These are phyloP conservation scores for Perdita meconis DNA, from an alignment of 2,888 invertebrate genomes.

Conservation along the genomic window DNA sequence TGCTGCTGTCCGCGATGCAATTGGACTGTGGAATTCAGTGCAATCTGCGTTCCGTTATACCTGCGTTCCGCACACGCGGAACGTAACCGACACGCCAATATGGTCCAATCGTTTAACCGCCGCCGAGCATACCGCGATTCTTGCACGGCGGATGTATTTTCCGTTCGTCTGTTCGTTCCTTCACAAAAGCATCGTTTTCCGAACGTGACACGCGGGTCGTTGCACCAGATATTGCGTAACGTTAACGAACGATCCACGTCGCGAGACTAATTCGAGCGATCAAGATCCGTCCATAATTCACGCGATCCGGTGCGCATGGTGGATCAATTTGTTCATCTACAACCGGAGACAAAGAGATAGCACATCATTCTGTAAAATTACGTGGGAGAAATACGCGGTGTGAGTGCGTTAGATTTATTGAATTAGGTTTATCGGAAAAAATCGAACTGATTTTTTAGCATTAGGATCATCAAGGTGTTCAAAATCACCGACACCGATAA, in stretches of 20 bases:
- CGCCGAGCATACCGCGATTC: slow-evolving; percentile 12
- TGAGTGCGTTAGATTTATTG: too few species aligned
- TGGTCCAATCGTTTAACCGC: slow-evolving; percentile 30
- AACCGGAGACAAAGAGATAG: neutral
- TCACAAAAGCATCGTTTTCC: slow-evolving; percentile 35
- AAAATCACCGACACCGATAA: too few species aligned
- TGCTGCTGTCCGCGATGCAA: slow-evolving; percentile 67
- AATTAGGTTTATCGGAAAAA: too few species aligned
- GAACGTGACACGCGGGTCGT: slow-evolving; percentile 52
- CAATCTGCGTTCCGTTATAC: slow-evolving; percentile 69
- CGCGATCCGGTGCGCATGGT: slow-evolving; percentile 43
- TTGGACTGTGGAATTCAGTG: slow-evolving; percentile 71
- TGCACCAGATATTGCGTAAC: slow-evolving; percentile 63
- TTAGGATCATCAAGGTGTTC: too few species aligned
- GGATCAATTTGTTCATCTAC: slow-evolving; percentile 29
- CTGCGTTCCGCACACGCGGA: slow-evolving; percentile 42
- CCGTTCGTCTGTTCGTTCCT: neutral
- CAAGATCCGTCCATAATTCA: slow-evolving; percentile 53
- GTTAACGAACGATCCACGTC: slow-evolving; percentile 45
- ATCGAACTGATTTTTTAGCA: too few species aligned
- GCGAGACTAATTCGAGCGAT: slow-evolving; percentile 46
- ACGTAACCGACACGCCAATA: slow-evolving; percentile 21
- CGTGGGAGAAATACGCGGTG: too few species aligned
- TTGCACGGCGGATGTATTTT: neutral
- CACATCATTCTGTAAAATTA: too few species aligned